Evolutionary conservation across 2,113 vertebrate genomes (phyloP).

Genomic region (Tetrax tetrax): DNA sequence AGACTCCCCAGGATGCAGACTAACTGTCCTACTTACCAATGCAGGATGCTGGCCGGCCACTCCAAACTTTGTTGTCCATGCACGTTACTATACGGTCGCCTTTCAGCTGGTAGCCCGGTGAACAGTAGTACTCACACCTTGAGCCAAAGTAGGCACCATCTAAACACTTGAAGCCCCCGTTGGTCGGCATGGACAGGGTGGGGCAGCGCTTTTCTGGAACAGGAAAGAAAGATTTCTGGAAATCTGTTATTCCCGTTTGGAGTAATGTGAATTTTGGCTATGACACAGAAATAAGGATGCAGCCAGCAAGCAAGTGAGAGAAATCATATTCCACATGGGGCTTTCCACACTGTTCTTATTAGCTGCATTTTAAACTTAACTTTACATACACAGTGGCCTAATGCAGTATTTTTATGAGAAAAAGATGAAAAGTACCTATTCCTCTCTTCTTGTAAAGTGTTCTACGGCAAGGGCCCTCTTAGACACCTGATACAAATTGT

Average conservation of each 20-base stretch:
- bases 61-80: slow-evolving; percentile 89
- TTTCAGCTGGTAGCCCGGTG: slow-evolving; percentile 88
- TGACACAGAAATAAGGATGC: background rate
- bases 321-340: background rate
- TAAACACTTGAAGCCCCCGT: slow-evolving; percentile 91
- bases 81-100: slow-evolving; percentile 86
- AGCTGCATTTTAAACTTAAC: background rate
- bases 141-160: slow-evolving; percentile 96
- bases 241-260: background rate
- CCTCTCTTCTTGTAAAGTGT: background rate
- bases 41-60: slow-evolving; percentile 81
- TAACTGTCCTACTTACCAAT: slow-evolving; percentile 81
- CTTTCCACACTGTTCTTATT: background rate
- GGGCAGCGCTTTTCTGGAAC: slow-evolving; percentile 90
- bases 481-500: background rate
- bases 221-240: background rate
- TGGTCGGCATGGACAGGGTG: slow-evolving; percentile 61
- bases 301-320: background rate
- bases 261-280: background rate
- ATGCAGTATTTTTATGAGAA: background rate
- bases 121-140: slow-evolving; percentile 93
- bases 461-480: background rate
- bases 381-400: background rate
- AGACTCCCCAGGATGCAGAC: background rate
- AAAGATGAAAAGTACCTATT: background rate